Conservation (phyloP, 2,797 vertebrate genomes). For the Parauchenoglanis punctatus region DNA sequence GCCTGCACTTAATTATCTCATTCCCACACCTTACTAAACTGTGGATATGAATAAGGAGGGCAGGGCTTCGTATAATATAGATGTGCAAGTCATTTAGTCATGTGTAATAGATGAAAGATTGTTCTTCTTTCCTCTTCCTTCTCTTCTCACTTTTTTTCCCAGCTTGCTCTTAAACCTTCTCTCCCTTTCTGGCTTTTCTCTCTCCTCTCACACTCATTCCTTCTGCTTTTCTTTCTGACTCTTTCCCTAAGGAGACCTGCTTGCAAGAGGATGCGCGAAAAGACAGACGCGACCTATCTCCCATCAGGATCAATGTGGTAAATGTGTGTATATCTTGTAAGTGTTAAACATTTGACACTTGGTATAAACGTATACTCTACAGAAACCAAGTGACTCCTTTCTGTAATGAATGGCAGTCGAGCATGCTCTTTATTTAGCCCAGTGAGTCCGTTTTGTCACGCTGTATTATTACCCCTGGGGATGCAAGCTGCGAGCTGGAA, state of each 20-base stretch:
- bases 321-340: constrained; percentile 51
- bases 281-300: constrained; percentile 75
- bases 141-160: not conserved
- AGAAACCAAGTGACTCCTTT: constrained; percentile 17
- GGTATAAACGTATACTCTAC: constrained; percentile 18
- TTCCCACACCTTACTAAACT: not conserved
- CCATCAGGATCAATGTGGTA: constrained; percentile 81
- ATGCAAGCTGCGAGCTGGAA: constrained; percentile 36
- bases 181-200: not conserved
- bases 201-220: constrained; percentile 21
- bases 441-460: constrained; percentile 27
- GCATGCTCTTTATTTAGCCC: constrained; percentile 21
- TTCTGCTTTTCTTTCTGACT: constrained; percentile 27
- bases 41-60: no score
- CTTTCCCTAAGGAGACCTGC: constrained; percentile 72
- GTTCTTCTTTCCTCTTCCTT: not conserved
- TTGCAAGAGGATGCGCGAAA: constrained; percentile 73
- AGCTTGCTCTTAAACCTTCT: not conserved
- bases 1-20: not conserved
- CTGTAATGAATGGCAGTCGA: constrained; percentile 38
- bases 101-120: constrained; percentile 13
- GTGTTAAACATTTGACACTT: constrained; percentile 21
- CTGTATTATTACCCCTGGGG: constrained; percentile 26
- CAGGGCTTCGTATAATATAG: not conserved
- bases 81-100: not conserved